Percentiles rank a stretch among this genome's conserved stretches.
Conservation (phyloP, 2,888 invertebrate genomes). For the Sphecodes monilicornis region DNA sequence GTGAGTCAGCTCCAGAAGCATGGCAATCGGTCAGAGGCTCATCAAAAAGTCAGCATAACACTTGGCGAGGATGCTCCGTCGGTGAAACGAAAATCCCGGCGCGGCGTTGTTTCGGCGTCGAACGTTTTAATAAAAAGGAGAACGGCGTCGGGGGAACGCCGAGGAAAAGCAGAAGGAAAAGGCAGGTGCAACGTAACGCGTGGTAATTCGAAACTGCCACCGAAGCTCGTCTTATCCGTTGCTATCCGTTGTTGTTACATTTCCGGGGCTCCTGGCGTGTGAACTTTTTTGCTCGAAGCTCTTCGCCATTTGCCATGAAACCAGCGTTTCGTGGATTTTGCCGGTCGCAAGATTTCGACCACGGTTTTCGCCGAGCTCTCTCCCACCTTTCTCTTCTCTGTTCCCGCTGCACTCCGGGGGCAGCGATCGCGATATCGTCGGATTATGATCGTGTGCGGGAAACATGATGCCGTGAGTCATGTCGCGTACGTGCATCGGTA, state of each 20-base stretch:
- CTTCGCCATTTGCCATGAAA: conserved; percentile 7
- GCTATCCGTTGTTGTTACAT: conserved; percentile 13
- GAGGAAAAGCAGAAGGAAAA: background rate
- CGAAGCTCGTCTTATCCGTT: background rate
- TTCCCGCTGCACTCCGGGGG: conserved; percentile 7
- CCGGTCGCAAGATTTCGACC: conserved; percentile 40
- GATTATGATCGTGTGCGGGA: conserved; percentile 27
- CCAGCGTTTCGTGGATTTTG: conserved; percentile 24
- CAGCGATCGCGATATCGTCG: conserved; percentile 8
- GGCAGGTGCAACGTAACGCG: conserved; percentile 7
- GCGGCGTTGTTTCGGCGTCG: background rate
- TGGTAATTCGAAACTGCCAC: conserved; percentile 32
- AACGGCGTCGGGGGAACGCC: background rate
- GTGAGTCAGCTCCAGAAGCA: background rate
- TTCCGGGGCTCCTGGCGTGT: background rate
- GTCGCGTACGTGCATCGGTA: conserved; percentile 7
- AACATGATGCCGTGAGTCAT: background rate
- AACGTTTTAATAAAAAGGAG: background rate
- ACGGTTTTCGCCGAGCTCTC: background rate
- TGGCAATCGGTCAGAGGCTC: background rate
- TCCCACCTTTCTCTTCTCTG: conserved; percentile 14
- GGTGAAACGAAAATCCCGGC: background rate
- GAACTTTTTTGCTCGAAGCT: conserved; percentile 20
- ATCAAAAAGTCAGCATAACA: background rate
- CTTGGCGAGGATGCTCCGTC: background rate